phyloP scores from a whole-genome alignment of 2,113 vertebrate species.

The Chaenogobius annularis region DNA sequence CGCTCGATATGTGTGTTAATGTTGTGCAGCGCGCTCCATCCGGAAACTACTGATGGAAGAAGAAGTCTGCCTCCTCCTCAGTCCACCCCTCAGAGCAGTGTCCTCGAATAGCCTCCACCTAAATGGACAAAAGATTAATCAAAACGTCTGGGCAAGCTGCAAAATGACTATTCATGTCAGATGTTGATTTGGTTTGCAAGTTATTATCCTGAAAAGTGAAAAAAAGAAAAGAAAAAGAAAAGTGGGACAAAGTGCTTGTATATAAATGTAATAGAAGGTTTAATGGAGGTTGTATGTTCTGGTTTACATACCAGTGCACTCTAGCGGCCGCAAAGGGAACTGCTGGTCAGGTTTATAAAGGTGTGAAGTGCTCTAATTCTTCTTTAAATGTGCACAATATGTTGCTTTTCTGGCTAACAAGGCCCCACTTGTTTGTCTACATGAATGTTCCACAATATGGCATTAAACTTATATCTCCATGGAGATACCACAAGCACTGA shows the following conservation, averaged over 20 bases:
- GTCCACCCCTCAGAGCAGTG: not conserved
- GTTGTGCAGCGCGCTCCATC: slow-evolving; percentile 13
- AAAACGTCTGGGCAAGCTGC: not conserved
- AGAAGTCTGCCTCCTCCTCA: slow-evolving; percentile 3
- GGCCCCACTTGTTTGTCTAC: too few relatives aligned
- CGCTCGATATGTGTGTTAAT: slow-evolving; percentile 42
- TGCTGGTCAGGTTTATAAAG: not conserved
- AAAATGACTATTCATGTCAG: not conserved
- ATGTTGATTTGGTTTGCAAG: slow-evolving; percentile 10
- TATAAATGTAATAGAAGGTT: not conserved
- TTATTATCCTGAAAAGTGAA: slow-evolving; percentile 9
- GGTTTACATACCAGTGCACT: slow-evolving; percentile 52
- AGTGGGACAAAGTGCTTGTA: not conserved
- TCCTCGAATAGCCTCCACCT: slow-evolving; percentile 15
- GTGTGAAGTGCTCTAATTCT: not conserved
- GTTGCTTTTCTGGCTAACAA: not conserved
- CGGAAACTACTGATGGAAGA: slow-evolving; percentile 26
- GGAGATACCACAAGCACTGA: too few relatives aligned
- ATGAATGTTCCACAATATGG: too few relatives aligned
- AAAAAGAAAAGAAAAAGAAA: slow-evolving; percentile 3
- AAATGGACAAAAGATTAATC: slow-evolving; percentile 6
- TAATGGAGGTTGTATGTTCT: not conserved
- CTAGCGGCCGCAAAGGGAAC: slow-evolving; percentile 56
- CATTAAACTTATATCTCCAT: too few relatives aligned
- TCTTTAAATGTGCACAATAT: not conserved